These are phyloP conservation scores for Allophyes oxyacanthae DNA, from an alignment of 2,888 invertebrate genomes.

Conservation along the genomic window DNA sequence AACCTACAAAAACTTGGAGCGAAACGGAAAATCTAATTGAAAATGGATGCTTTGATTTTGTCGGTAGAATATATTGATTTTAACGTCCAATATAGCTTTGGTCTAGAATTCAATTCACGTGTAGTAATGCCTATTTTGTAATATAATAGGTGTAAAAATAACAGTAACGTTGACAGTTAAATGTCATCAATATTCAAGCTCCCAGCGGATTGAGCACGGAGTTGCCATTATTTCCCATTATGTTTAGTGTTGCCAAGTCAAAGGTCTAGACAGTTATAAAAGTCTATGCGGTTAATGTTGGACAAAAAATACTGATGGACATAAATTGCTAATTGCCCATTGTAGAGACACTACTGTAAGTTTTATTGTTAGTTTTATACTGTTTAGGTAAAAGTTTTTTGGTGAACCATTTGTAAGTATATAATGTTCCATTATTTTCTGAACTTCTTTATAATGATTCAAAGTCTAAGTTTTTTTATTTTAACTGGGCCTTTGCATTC, in stretches of 20 bases:
- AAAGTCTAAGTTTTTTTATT: too few species aligned
- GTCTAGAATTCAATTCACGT: slow-evolving; percentile 28
- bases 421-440: too few species aligned
- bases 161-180: slow-evolving; percentile 51
- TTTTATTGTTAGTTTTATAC: too few species aligned
- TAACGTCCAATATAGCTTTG: slow-evolving; percentile 1
- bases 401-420: too few species aligned
- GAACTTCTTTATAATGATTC: too few species aligned
- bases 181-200: slow-evolving; percentile 39
- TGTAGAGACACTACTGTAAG: too few species aligned
- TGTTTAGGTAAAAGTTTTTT: too few species aligned
- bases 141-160: slow-evolving; percentile 47
- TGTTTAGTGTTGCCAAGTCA: slow-evolving; percentile 28
- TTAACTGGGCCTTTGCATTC: too few species aligned
- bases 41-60: slow-evolving; percentile 16
- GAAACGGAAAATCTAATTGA: slow-evolving; percentile 29
- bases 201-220: slow-evolving; percentile 25
- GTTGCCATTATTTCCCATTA: slow-evolving; percentile 38
- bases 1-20: slow-evolving; percentile 19
- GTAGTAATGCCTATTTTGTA: slow-evolving; percentile 31
- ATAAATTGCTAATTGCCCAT: too few species aligned
- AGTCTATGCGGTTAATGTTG: slow-evolving; percentile 9
- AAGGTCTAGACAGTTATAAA: slow-evolving; percentile 38
- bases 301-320: slow-evolving; percentile 27
- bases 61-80: slow-evolving; percentile 33